Percentiles rank a stretch among this genome's conserved stretches.
Conservation (phyloP, 30 jellyfish, hydroid and myxozoan species). For the Rhopilema esculentum region DNA sequence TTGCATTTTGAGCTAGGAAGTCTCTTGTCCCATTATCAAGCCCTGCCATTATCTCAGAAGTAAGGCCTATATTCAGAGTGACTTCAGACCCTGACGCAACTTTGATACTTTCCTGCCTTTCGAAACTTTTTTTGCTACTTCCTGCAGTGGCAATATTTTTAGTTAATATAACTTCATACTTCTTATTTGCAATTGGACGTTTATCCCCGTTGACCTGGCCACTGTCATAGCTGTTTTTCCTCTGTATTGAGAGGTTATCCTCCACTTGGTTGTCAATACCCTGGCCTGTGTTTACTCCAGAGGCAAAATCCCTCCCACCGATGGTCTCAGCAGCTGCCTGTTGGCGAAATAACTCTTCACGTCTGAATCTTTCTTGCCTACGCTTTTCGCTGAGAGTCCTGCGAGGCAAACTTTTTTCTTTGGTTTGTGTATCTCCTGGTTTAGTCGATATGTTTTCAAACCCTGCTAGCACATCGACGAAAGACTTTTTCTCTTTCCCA, state of each 20-base stretch:
- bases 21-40: conserved; percentile 60
- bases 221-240: neutral
- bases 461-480: conserved; percentile 77
- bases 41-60: conserved; percentile 74
- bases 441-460: conserved; percentile 41
- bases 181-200: conserved; percentile 18
- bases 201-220: neutral
- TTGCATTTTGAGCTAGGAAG: conserved; percentile 20
- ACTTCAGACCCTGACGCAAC: conserved; percentile 71
- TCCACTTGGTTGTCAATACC: conserved; percentile 18
- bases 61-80: conserved; percentile 64
- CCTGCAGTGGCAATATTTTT: conserved; percentile 29
- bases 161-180: conserved; percentile 43
- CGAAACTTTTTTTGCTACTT: conserved; percentile 10
- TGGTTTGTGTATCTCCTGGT: conserved; percentile 1
- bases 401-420: conserved; percentile 45
- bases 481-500: conserved; percentile 69
- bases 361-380: conserved; percentile 41
- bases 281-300: conserved; percentile 18
- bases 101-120: conserved; percentile 59
- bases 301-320: conserved; percentile 37
- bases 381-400: conserved; percentile 65
- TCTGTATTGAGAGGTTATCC: conserved; percentile 17
- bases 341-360: conserved; percentile 60
- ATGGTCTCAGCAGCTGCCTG: conserved; percentile 52